A percentile compares a stretch with the other conserved stretches of the same genome.
phyloP scores from a whole-genome alignment of 2,113 vertebrate genomes.

The Reinhardtius hippoglossoides region DNA sequence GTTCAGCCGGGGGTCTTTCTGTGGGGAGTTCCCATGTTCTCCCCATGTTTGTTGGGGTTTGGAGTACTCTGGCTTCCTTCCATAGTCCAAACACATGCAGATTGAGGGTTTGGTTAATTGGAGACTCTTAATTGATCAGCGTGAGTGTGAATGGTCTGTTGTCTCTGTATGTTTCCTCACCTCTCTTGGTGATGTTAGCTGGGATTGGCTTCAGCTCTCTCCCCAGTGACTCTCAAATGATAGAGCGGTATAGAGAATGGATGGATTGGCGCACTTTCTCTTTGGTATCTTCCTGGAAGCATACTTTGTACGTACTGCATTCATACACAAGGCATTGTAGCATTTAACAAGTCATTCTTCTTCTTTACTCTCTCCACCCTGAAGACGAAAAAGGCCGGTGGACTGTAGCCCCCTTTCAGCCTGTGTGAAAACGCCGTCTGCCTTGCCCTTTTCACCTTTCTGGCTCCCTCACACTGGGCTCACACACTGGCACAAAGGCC shows the following conservation, averaged over 20 bases:
- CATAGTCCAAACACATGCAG: no score
- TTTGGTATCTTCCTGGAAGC: conserved; percentile 34
- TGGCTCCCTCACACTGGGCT: conserved; percentile 50
- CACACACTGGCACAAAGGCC: conserved; percentile 60
- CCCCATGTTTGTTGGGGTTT: no score
- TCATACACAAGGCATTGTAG: conserved; percentile 45
- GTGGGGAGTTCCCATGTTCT: no score
- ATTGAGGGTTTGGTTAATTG: no score
- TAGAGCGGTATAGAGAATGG: not conserved
- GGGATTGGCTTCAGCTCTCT: not conserved
- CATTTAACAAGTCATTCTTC: conserved; percentile 66
- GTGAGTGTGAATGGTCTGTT: not conserved
- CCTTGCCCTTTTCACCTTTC: conserved; percentile 63
- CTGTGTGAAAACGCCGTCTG: conserved; percentile 49
- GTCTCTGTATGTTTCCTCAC: not conserved
- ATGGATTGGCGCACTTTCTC: not conserved
- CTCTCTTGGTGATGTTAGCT: not conserved
- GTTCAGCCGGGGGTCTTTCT: no score
- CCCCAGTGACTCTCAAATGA: no score
- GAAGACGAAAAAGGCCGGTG: conserved; percentile 46
- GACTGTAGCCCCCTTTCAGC: conserved; percentile 56
- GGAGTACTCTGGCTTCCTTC: no score
- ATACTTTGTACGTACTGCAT: conserved; percentile 20
- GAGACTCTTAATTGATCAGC: no score
- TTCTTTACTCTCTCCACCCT: conserved; percentile 36